Percentiles rank a stretch among this genome's conserved stretches.
Evolutionary conservation across 2,888 invertebrate genomes (phyloP).

Genomic region (Synergus laeviventris): DNA sequence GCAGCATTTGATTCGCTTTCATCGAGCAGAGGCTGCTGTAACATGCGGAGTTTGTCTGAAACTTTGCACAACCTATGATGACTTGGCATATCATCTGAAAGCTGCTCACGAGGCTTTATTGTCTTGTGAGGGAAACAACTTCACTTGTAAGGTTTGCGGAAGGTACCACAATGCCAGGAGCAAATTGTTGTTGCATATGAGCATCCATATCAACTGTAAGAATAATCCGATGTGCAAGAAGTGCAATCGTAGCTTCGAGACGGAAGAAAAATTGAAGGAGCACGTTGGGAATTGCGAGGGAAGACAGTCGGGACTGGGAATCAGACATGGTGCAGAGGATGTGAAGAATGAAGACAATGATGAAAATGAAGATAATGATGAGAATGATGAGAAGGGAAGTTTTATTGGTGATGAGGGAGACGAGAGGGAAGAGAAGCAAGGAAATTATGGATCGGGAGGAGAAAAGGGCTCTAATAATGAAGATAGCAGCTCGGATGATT

Average conservation of each 20-base stretch:
- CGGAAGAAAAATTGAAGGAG: slow-evolving; percentile 64
- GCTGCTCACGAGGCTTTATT: slow-evolving; percentile 77
- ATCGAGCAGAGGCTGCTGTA: slow-evolving; percentile 79
- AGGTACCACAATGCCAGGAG: slow-evolving; percentile 80
- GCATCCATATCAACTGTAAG: slow-evolving; percentile 78
- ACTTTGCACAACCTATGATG: slow-evolving; percentile 77
- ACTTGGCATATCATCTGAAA: slow-evolving; percentile 77
- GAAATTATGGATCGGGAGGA: slow-evolving; percentile 59
- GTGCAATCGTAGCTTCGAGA: slow-evolving; percentile 68
- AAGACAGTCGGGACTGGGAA: slow-evolving; percentile 57
- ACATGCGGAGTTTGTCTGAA: slow-evolving; percentile 80
- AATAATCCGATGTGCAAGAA: slow-evolving; percentile 67
- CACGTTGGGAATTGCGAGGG: slow-evolving; percentile 64
- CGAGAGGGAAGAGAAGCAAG: slow-evolving; percentile 50
- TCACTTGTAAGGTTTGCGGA: slow-evolving; percentile 78
- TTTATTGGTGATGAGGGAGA: slow-evolving; percentile 59
- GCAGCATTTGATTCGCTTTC: slow-evolving; percentile 80
- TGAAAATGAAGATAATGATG: slow-evolving; percentile 50
- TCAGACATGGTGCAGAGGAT: slow-evolving; percentile 61
- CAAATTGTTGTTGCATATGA: slow-evolving; percentile 79
- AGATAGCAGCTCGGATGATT: slow-evolving; percentile 58
- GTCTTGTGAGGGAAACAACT: slow-evolving; percentile 78
- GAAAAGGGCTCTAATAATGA: slow-evolving; percentile 59
- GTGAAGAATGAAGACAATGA: slow-evolving; percentile 47
- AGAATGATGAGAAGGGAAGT: slow-evolving; percentile 61